Evolutionary conservation across 2,888 invertebrate genomes (phyloP), one percentile per base, ranked within the genome.

Genomic region (Apotomis capreana): DNA sequence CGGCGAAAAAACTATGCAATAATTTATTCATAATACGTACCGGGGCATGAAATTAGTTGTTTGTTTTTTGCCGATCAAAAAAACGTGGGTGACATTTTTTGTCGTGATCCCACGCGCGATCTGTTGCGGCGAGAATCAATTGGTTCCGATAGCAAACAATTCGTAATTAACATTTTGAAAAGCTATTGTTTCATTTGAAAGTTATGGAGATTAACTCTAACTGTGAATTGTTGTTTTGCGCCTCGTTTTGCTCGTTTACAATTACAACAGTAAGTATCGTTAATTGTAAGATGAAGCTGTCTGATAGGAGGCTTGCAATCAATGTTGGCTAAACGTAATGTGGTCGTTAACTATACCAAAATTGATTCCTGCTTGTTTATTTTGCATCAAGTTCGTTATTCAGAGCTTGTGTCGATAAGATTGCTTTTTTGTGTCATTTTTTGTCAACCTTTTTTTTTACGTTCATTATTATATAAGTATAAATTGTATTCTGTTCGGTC

Each of bases 11-110:
- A 74, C 68, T 63, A 68, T 55, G 60, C 55, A 67, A 73, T 76
- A 76, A 84, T 83, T 83, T 84, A 87, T 89, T 85, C 84, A 84
- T 81, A 74, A 75, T 78, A 76, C 80, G 83, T 83, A 82, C 78
- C 83, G 80, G 79, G 84, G 82, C 87, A 84, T 86, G 79, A 87
- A 89, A 89, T 89, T 84, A 80, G 77, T 80, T 84, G 77, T 87
- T 86, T 85, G 82, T 86, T 88, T 87, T 69, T 85, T 86, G 36
- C 83, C 79, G 67, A 70, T 64, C 61, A 70, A 75, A 79, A 84
- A 84, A 81, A 80, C 85, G 86, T 89, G 92, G 91, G 91, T 89
- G 89, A 86, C 86, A 80, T 86, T 92, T 92, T 90, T 91, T 90
- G 59, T 77, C 12, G 12, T 60, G 62, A 76, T 89, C 90, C 85